Evolutionary conservation across 2,797 vertebrate genomes (phyloP), one percentile per base, ranked within the genome.

Genomic region (Sciurus carolinensis): DNA sequence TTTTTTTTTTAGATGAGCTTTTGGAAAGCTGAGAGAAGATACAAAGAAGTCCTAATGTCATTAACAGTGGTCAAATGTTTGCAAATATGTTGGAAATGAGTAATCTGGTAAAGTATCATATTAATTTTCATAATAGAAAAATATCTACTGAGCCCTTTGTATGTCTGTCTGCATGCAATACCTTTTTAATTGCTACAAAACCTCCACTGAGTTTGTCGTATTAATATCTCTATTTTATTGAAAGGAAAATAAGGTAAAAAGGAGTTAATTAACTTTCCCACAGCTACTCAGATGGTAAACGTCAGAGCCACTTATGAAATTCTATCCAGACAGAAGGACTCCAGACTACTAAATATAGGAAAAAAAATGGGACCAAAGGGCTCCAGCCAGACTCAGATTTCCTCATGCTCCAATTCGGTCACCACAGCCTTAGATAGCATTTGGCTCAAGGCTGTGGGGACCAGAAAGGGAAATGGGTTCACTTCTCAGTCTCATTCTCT

Each of bases 321-420:
- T 87, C 67, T 67, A 26, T 91, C 83, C 39, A 66, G 11, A 54
- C 57, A 90, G 79, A 80, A 89, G 66, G 44, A 1, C 57, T 91
- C 64, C 76, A n/a, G 77, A 52, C 87, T 42, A 72, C 81, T 92
- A 96, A 96, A 87, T 42, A 92, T 42, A 94, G 47, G 66, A 72
- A 86, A 93, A 86, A 93, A 57, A 75, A 90, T 64, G 30, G 62
- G 71, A 90, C 50, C 50, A 39, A 79, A 1, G 18, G 47, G 17
- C 66, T 71, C 69, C 50, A 66, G 76, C 52, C 24, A 15, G 80
- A 85, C 8, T 67, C 47, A 7, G 33, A 90, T 77, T 90, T 94
- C 39, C 24, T 4, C 2, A 12, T 69, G 57, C 54, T 1, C 24
- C 77, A 91, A 36, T 44, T 80, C 47, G 33, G 39, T 79, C 71